A percentile compares a stretch with the other conserved stretches of the same genome.
Conservation (phyloP, 2,797 vertebrate species). For the Apogon hyalosoma region DNA sequence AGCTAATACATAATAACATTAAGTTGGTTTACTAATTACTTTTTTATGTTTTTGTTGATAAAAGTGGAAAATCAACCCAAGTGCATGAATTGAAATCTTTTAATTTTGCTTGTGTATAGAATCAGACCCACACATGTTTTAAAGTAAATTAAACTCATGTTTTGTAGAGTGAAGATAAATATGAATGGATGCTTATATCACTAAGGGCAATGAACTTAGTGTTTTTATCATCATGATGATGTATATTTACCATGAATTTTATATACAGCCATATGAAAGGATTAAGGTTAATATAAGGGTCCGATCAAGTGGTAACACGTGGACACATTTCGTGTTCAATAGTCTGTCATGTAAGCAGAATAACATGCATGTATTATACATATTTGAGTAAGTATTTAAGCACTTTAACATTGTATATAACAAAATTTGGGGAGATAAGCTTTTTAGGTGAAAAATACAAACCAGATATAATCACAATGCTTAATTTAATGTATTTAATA, state of each 20-base stretch:
- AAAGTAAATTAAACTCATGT: background rate
- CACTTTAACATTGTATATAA: too few relatives aligned
- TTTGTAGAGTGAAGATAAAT: background rate
- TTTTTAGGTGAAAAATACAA: too few relatives aligned
- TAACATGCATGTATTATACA: too few relatives aligned
- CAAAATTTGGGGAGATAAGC: too few relatives aligned
- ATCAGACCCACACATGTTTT: background rate
- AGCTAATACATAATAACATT: background rate
- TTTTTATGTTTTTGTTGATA: slow-evolving; percentile 17
- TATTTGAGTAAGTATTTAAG: too few relatives aligned
- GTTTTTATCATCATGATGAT: background rate
- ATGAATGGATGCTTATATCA: background rate
- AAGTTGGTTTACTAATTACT: slow-evolving; percentile 10
- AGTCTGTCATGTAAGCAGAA: too few relatives aligned
- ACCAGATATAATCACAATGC: too few relatives aligned
- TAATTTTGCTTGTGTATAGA: background rate
- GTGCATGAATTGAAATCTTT: background rate
- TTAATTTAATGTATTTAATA: too few relatives aligned
- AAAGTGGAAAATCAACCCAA: slow-evolving; percentile 57
- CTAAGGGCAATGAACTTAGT: background rate
- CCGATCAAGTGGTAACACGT: too few relatives aligned
- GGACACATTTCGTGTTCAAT: too few relatives aligned
- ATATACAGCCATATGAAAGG: background rate
- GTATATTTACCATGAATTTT: background rate
- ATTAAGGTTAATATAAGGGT: background rate